Base-by-base conservation (phyloP, 2,113 vertebrate genomes). In the Epinephelus lanceolatus region DNA sequence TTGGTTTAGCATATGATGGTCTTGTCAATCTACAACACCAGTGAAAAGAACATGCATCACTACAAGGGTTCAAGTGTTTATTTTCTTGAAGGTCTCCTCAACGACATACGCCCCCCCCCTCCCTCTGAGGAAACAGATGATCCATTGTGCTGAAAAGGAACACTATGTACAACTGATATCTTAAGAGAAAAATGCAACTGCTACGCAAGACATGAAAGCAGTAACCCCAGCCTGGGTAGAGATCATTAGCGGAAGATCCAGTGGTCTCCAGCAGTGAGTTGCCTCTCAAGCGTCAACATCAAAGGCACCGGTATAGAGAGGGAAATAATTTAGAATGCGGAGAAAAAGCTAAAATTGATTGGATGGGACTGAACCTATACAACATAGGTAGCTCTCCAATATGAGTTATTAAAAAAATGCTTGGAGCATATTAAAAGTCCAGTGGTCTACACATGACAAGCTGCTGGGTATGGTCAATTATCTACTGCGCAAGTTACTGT, bases 231-330 rank as follows among this genome's bases (percentile, higher is more conserved):
- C 61, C 61, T 27, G 78, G 63, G 69, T 73, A 81, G 86, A 91
- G 90, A 94, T 95, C 92, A 94, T 94, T 94, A 95, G 91, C 27
- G 11, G 76, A 87, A 79, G 91, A 90, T 77, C 85, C 89, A 83
- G 86, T 78, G 88, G 90, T 90, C 84, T 91, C 90, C 83, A 86
- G 90, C 86, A 84, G 92, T 59, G 84, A 75, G 84, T 33, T 67
- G 91, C 71, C 85, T 94, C 93, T 94, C 91, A 53, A 86, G 92
- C 88, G 89, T 80, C 78, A 13, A 91, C 93, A 88, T 95, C 94
- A 95, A 94, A 95, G 88, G 76, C 61, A 25, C 66, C 37, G 27
- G 74, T 70, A 79, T 37, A 61, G 83, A 86, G 76, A 86, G 73
- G 82, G 60, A 83, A 83, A 83, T 84, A 1, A 88, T 87, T 89